Conservation (phyloP, 2,797 vertebrate genomes). For the Stomatorhinus walkeri region DNA sequence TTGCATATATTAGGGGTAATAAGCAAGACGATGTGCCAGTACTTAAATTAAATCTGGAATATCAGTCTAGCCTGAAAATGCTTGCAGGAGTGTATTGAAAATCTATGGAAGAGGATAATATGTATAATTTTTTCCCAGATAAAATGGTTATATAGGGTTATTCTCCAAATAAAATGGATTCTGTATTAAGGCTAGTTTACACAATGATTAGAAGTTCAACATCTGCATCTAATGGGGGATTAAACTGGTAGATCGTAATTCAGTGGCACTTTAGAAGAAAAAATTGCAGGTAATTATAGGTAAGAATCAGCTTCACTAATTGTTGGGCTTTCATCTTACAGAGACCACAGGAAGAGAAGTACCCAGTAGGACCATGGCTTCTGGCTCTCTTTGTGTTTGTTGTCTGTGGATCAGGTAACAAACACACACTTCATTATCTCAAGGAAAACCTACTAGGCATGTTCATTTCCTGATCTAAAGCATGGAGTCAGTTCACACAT, state of each 20-base stretch:
- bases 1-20: not conserved
- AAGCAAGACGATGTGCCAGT: not conserved
- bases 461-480: not conserved
- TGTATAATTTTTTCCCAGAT: not conserved
- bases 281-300: not conserved
- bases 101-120: not conserved
- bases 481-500: not conserved
- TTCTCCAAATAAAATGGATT: not conserved
- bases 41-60: not conserved
- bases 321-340: slow-evolving; percentile 37
- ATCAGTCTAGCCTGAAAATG: not conserved
- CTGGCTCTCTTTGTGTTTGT: slow-evolving; percentile 59
- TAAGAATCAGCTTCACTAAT: not conserved
- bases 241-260: not conserved
- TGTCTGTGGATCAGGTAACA: slow-evolving; percentile 61
- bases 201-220: not conserved
- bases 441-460: not conserved
- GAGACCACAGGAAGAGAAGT: slow-evolving; percentile 62
- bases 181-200: not conserved
- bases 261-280: not conserved
- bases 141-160: not conserved
- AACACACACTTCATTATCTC: not conserved
- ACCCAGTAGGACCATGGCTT: slow-evolving; percentile 58
- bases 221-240: not conserved
- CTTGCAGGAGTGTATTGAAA: not conserved